Conservation (phyloP, 1,140 invertebrate genomes). For the Megalopta genalis region DNA sequence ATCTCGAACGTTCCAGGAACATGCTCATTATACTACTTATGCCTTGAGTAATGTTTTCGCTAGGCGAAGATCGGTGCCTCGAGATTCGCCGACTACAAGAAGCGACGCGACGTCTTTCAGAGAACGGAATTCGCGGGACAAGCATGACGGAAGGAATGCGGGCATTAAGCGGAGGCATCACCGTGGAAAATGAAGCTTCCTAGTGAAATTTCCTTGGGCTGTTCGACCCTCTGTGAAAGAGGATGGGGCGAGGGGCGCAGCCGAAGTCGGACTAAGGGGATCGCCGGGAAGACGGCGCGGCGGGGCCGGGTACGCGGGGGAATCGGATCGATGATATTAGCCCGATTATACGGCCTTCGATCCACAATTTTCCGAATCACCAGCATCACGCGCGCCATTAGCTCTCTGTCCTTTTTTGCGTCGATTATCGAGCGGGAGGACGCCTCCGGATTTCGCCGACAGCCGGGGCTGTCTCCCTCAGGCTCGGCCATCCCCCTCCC, state of each 20-base stretch:
- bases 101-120: too few species aligned
- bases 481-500: neutral
- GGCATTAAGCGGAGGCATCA: slow-evolving; percentile 69
- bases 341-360: slow-evolving; percentile 67
- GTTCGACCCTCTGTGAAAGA: slow-evolving; percentile 47
- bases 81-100: too few species aligned
- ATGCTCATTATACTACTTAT: too few species aligned
- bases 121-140: slow-evolving; percentile 19
- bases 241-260: neutral
- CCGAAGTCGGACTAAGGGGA: neutral
- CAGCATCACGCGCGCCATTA: slow-evolving; percentile 69
- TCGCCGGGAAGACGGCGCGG: neutral
- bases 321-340: slow-evolving; percentile 68
- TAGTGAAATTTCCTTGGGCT: slow-evolving; percentile 68
- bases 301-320: slow-evolving; percentile 19
- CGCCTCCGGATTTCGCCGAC: slow-evolving; percentile 25
- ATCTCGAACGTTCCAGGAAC: too few species aligned
- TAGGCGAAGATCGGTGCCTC: too few species aligned
- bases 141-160: slow-evolving; percentile 49
- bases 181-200: slow-evolving; percentile 74
- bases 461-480: slow-evolving; percentile 11
- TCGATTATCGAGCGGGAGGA: slow-evolving; percentile 53
- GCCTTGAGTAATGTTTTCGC: too few species aligned
- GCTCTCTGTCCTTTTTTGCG: slow-evolving; percentile 51
- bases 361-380: slow-evolving; percentile 73